Base-by-base conservation (phyloP, 2,113 vertebrate species). In the Phylloscopus whistleri region DNA sequence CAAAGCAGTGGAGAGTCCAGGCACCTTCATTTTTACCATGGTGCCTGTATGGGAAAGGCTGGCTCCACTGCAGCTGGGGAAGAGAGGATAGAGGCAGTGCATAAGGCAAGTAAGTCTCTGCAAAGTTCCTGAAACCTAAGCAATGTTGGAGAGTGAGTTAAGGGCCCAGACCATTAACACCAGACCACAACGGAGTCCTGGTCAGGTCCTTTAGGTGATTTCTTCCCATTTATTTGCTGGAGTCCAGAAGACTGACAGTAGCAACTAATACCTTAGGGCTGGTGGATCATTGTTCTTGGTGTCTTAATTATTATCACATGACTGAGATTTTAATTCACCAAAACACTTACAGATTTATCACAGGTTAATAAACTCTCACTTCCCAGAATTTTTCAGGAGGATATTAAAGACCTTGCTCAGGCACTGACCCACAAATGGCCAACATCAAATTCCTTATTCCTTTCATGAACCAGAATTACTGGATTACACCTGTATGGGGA, bases 401-500 rank as follows among this genome's bases (percentile, higher is more conserved):
- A 13, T 35, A 56, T 46, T 79, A 51, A 8, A 85, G 58, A 17
- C 8, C 16, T 22, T 9, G 23, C 23, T 67, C 35, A 73, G 21
- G 8, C 30, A 21, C n/a, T 87, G 48, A 80, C 9, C 31, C 66
- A 67, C 51, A 56, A 83, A 49, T 3, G 33, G 5, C 6, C 10
- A 52, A 20, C 15, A 58, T 56, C 48, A 9, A 7, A 31, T 31
- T 76, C 31, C 43, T 80, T 41, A 55, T 51, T 58, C 19, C 37
- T 39, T 41, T 33, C 13, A 12, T 24, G 1, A 24, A 20, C 2
- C 22, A 68, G 49, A 83, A 74, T 48, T 39, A 56, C 3, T n/a
- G 27, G 49, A 37, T 74, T 96, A 96, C 96, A 99, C 98, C 98
- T 99, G 98, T 41, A 99, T 98, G 7, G 98, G 98, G 74, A 99